Conservation (phyloP, 2,888 invertebrate species). For the Polia nebulosa region DNA sequence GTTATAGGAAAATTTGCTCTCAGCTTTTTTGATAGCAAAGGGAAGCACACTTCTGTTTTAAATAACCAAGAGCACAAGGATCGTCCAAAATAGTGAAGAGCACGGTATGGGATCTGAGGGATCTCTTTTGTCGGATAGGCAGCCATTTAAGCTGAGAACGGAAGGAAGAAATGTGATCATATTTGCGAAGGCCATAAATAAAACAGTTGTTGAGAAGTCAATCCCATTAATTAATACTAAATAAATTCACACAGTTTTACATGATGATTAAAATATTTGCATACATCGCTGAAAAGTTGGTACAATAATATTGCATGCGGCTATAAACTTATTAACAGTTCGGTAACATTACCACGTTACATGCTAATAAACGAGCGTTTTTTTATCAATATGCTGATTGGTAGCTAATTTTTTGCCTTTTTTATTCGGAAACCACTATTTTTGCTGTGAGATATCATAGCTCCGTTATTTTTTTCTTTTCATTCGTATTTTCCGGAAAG, state of each 20-base stretch:
- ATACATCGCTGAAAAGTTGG: slow-evolving; percentile 7
- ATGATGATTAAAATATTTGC: background rate
- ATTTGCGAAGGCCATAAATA: too few relatives aligned
- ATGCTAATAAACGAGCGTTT: slow-evolving; percentile 11
- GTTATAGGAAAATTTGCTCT: too few relatives aligned
- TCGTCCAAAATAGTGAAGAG: too few relatives aligned
- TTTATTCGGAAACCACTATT: slow-evolving; percentile 7
- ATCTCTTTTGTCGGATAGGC: too few relatives aligned
- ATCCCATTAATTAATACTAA: background rate
- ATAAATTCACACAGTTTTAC: too few relatives aligned
- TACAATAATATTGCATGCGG: slow-evolving; percentile 11
- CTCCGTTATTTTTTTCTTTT: background rate
- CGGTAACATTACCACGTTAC: slow-evolving; percentile 11
- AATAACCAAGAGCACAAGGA: too few relatives aligned
- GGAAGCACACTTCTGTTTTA: too few relatives aligned
- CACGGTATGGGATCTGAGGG: too few relatives aligned
- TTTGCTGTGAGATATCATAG: background rate
- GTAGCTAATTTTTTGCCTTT: slow-evolving; percentile 14
- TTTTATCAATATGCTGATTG: slow-evolving; percentile 22
- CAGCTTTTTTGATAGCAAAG: too few relatives aligned
- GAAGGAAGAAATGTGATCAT: too few relatives aligned
- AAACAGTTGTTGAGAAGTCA: too few relatives aligned
- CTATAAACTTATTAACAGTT: slow-evolving; percentile 17
- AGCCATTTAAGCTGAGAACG: too few relatives aligned
- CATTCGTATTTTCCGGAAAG: background rate